Evolutionary conservation across 92 coral and sea anemone species (phyloP), one percentile per base, ranked within the genome.

Genomic region (Virgularia gustaviana): DNA sequence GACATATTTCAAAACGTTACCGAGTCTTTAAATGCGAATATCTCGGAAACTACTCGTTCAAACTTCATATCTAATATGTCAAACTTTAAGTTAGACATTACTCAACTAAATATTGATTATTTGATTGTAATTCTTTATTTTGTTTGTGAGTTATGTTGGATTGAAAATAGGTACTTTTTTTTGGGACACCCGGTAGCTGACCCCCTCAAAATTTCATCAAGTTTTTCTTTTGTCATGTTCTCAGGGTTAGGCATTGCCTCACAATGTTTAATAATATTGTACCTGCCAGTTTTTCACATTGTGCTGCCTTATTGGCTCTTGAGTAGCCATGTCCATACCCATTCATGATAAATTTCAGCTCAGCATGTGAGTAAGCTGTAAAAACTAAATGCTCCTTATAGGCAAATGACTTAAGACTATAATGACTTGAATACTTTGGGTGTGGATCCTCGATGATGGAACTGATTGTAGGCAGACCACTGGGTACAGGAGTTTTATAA

Each of bases 211-310:
- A 53, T 20, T 23, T 11, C 25, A 1, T 51, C 32, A 30, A 32
- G 54, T 30, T 12, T 22, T 49, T 71, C 77, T 71, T 57, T 19
- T 8, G 77, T 71, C 42, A 71, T 33, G 44, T 71, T 71, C 0
- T 52, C 44, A 45, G 77, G 77, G 29, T 33, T 19, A 29, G 77
- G 77, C 77, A 71, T 71, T 36, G 22, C 41, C 36, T 71, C 77
- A 2, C 31, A 49, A 32, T 39, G 44, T 41, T 49, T 28, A 33
- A 71, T 16, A 18, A 30, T 52, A 0, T 49, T n/a, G n/a, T n/a
- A n/a, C n/a, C n/a, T 54, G 61, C 75, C 32, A 68, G 57, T 29
- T 19, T 43, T 68, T 68, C 41, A n/a, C 58, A 68, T 36, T 23
- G 53, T 24, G 11, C n/a, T 43, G 34, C 57, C 36, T 68, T 68